Conservation (phyloP, 2,888 invertebrate genomes). For the Synanthedon vespiformis region DNA sequence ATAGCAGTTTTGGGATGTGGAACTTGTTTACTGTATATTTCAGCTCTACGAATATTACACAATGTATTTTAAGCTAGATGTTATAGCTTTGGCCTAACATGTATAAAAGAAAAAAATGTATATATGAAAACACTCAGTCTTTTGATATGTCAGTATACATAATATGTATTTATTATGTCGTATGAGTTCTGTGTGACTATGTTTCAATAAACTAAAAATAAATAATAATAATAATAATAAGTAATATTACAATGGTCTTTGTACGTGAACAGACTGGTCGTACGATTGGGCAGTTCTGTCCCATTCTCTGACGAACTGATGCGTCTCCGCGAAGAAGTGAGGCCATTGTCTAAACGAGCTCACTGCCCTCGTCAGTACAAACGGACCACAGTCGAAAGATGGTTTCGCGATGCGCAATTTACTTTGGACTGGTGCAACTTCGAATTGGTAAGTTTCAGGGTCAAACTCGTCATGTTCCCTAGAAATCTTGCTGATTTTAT, state of each 20-base stretch:
- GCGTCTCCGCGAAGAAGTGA: constrained; percentile 82
- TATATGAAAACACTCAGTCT: too few relatives aligned
- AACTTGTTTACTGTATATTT: too few relatives aligned
- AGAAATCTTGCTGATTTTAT: not conserved
- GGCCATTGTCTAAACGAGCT: constrained; percentile 80
- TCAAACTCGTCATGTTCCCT: not conserved
- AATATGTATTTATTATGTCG: too few relatives aligned
- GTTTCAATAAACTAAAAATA: too few relatives aligned
- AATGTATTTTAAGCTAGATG: too few relatives aligned
- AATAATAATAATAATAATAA: too few relatives aligned
- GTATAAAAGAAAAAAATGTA: too few relatives aligned
- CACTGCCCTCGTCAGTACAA: constrained; percentile 87
- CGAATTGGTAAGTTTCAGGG: constrained; percentile 73
- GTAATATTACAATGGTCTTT: not conserved
- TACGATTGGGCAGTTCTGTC: constrained; percentile 82
- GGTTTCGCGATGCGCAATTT: constrained; percentile 83
- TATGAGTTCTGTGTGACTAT: too few relatives aligned
- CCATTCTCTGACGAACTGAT: constrained; percentile 79
- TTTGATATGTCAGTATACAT: too few relatives aligned
- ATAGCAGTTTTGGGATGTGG: not conserved
- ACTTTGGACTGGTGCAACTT: constrained; percentile 92
- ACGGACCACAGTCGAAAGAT: constrained; percentile 84
- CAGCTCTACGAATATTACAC: too few relatives aligned
- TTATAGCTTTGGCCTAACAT: too few relatives aligned
- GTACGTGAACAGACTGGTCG: constrained; percentile 72